Conservation (phyloP, 1,140 invertebrate species). For the Hirudo medicinalis region DNA sequence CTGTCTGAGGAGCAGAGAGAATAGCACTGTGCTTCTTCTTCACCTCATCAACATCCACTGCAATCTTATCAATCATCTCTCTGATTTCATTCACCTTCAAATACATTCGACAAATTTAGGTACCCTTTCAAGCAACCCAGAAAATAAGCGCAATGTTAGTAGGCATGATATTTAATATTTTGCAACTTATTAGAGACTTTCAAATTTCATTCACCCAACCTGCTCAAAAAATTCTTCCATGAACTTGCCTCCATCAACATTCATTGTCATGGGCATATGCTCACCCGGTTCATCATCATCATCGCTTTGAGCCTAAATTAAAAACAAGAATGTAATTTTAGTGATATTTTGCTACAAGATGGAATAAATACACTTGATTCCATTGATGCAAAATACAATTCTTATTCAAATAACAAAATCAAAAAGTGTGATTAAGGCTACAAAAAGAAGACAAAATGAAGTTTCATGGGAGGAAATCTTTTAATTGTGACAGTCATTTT, state of each 20-base stretch:
- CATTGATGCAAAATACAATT: no score
- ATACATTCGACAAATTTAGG: constrained; percentile 6
- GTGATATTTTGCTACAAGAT: no score
- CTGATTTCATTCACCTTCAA: constrained; percentile 86
- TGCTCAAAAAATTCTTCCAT: constrained; percentile 97
- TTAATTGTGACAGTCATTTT: no score
- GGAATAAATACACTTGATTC: no score
- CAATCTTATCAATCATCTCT: constrained; percentile 98
- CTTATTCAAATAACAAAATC: no score
- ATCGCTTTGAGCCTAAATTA: constrained; percentile 38
- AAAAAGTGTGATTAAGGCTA: no score
- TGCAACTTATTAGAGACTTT: not conserved
- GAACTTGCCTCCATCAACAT: constrained; percentile 60
- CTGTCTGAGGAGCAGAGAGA: constrained; percentile 89
- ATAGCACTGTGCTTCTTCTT: constrained; percentile 99
- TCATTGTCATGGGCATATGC: constrained; percentile 53
- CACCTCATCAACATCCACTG: constrained; percentile 95
- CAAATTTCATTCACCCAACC: constrained; percentile 42
- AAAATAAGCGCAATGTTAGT: not conserved
- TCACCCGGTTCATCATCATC: constrained; percentile 66
- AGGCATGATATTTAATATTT: not conserved
- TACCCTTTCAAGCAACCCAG: not conserved
- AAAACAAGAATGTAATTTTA: no score
- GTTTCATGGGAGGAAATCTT: no score
- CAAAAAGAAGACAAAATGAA: no score